Percentiles rank a stretch among this genome's conserved stretches.
Conservation (phyloP, 2,797 vertebrate species). For the Macrochelys suwanniensis region DNA sequence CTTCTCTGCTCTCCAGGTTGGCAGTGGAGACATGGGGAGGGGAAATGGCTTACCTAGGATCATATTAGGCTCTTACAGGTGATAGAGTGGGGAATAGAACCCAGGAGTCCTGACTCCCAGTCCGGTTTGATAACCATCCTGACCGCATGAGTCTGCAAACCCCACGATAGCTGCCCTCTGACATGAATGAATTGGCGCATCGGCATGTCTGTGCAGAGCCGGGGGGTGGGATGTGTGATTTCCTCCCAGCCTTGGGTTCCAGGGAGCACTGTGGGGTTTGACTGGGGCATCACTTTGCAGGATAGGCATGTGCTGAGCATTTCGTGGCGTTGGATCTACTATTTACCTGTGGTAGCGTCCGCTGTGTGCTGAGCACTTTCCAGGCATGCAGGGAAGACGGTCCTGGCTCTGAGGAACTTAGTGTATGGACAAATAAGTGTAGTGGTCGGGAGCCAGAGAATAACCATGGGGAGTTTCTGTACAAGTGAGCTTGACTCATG, state of each 20-base stretch:
- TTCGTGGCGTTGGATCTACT: background rate
- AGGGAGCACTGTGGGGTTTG: background rate
- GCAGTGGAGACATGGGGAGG: background rate
- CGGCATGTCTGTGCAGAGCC: background rate
- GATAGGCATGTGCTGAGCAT: background rate
- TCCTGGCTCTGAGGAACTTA: background rate
- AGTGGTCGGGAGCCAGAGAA: background rate
- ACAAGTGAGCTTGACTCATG: accelerated
- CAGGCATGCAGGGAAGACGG: background rate
- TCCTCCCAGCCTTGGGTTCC: background rate
- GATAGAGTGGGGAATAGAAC: background rate
- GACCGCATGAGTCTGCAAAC: background rate
- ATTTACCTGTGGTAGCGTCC: background rate
- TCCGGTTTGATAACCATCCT: background rate
- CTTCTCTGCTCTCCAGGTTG: background rate
- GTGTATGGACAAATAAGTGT: background rate
- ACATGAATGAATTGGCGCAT: background rate
- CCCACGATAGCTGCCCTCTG: background rate
- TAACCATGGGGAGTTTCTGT: background rate
- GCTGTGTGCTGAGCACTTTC: background rate
- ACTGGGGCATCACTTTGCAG: background rate
- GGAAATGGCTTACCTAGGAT: background rate
- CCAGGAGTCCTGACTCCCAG: background rate
- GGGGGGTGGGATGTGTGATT: background rate
- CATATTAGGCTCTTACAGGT: background rate